phyloP scores from a whole-genome alignment of 2,888 invertebrate genomes.

The Coleophora flavipennella region DNA sequence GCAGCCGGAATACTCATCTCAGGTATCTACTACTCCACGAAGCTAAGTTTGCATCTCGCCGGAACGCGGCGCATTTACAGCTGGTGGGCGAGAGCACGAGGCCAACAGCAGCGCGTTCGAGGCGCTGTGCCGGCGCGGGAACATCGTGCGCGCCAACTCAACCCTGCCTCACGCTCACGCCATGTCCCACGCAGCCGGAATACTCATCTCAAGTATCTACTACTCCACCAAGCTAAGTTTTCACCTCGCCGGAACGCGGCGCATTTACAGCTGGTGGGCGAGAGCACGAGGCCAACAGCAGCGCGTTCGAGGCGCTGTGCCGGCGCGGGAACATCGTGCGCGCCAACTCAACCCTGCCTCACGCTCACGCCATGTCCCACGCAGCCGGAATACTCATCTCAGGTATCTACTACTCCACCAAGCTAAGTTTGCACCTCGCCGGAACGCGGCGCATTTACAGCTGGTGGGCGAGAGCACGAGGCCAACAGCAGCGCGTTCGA shows the following conservation, averaged over 20 bases:
- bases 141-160: constrained; percentile 47
- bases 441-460: no score
- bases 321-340: constrained; percentile 55
- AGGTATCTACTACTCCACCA: no score
- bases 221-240: no score
- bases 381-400: constrained; percentile 71
- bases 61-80: no score
- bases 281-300: constrained; percentile 34
- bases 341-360: constrained; percentile 26
- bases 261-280: constrained; percentile 30
- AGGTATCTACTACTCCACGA: no score
- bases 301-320: constrained; percentile 53
- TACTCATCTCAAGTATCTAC: constrained; percentile 70
- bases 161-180: constrained; percentile 40
- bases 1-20: constrained; percentile 71
- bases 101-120: constrained; percentile 48
- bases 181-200: constrained; percentile 58
- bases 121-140: constrained; percentile 52
- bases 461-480: constrained; percentile 29
- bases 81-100: constrained; percentile 29
- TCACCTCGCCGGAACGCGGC: no score
- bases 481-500: constrained; percentile 48
- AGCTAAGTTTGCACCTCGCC: no score
- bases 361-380: constrained; percentile 43
- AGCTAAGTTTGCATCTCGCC: no score